Evolutionary conservation across 2,113 vertebrate species (phyloP).

Genomic region (Phaethornis superciliosus): DNA sequence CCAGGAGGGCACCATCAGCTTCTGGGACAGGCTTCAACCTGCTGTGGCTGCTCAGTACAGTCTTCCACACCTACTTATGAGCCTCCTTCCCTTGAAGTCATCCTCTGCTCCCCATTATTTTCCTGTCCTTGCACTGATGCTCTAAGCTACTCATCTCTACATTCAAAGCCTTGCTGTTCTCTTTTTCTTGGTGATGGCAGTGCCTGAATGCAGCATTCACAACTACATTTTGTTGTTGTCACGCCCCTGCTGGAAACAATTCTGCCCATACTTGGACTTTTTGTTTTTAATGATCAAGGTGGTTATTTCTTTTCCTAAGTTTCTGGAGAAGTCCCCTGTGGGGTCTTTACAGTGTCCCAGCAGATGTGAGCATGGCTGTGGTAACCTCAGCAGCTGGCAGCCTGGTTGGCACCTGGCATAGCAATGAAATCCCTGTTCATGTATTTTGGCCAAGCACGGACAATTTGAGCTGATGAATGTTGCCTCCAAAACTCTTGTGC

Average conservation of each 20-base stretch:
- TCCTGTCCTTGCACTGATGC: accelerated
- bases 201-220: background rate
- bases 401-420: background rate
- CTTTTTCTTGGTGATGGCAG: background rate
- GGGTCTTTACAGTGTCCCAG: background rate
- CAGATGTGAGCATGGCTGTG: accelerated
- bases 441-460: background rate
- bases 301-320: background rate
- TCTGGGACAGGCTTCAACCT: background rate
- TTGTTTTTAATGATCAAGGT: background rate
- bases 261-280: background rate
- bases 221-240: background rate
- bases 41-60: background rate
- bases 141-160: background rate
- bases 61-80: background rate
- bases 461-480: background rate
- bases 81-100: background rate
- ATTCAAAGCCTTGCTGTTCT: background rate
- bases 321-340: background rate
- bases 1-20: background rate
- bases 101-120: background rate
- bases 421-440: background rate
- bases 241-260: background rate
- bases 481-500: background rate
- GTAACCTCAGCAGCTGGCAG: background rate